These are phyloP conservation scores for Cotesia typhae DNA, from an alignment of 1,140 invertebrate genomes.

Conservation along the genomic window DNA sequence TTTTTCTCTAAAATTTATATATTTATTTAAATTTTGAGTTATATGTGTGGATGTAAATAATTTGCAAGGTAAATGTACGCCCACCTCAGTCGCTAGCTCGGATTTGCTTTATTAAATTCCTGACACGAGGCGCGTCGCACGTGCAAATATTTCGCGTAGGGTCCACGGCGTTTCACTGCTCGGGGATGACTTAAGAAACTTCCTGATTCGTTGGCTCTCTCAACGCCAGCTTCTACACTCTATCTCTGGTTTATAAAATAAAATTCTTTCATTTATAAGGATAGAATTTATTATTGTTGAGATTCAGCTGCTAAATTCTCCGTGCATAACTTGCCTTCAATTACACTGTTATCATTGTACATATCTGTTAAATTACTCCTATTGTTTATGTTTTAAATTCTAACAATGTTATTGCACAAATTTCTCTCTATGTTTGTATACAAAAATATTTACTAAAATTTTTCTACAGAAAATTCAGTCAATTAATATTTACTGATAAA, in stretches of 20 bases:
- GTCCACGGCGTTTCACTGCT: conserved; percentile 2
- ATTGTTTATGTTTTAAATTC: too few relatives aligned
- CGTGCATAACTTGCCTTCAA: background rate
- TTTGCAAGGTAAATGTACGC: conserved; percentile 11
- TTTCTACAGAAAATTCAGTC: too few relatives aligned
- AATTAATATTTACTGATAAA: too few relatives aligned
- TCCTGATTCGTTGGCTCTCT: conserved; percentile 9
- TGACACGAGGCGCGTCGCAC: conserved; percentile 60
- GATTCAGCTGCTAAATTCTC: conserved; percentile 11
- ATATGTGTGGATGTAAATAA: background rate
- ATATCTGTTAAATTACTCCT: too few relatives aligned
- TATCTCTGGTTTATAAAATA: background rate
- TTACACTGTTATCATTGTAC: background rate
- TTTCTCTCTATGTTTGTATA: too few relatives aligned
- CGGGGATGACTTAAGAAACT: conserved; percentile 29
- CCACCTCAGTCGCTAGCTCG: conserved; percentile 39
- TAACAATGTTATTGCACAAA: too few relatives aligned
- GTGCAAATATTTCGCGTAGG: conserved; percentile 62
- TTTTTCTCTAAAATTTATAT: background rate
- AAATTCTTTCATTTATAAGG: conserved; percentile 5
- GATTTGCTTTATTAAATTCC: conserved; percentile 65
- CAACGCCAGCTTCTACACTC: too few relatives aligned
- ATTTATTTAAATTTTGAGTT: conserved; percentile 1
- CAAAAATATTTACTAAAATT: too few relatives aligned
- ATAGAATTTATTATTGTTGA: conserved; percentile 12